Conservation (phyloP, 2,113 vertebrate species). For the Fulmarus glacialis region DNA sequence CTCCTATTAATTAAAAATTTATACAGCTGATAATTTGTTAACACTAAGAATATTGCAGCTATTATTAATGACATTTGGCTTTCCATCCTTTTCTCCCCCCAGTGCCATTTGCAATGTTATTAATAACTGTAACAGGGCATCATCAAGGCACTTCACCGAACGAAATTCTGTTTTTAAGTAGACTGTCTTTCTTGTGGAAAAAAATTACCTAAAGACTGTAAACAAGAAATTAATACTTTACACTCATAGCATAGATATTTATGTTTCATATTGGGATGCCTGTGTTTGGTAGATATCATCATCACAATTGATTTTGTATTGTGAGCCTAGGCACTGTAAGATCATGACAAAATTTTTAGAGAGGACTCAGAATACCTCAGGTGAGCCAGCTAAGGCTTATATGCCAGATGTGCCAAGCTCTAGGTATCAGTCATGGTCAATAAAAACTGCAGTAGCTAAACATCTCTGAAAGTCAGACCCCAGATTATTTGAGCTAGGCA, state of each 20-base stretch:
- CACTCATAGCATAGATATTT: neutral
- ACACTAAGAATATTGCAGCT: constrained; percentile 48
- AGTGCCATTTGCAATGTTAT: constrained; percentile 48
- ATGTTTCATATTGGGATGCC: neutral
- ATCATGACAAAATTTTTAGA: neutral
- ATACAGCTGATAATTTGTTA: constrained; percentile 72
- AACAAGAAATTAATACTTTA: neutral
- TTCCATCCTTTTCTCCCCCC: constrained; percentile 21
- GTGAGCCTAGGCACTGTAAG: neutral
- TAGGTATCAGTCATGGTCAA: neutral
- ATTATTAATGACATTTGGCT: constrained; percentile 70
- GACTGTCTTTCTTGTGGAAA: neutral
- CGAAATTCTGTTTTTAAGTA: neutral
- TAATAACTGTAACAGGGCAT: constrained; percentile 42
- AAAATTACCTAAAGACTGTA: neutral
- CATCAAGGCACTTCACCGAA: constrained; percentile 17
- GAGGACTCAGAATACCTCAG: neutral
- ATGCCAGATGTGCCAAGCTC: neutral
- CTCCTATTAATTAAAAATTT: constrained; percentile 73
- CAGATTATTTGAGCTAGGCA: neutral
- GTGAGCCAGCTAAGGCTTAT: neutral
- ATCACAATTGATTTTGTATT: neutral
- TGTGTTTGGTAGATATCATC: neutral
- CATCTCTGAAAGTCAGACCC: neutral
- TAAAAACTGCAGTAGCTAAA: neutral